Conservation (phyloP, 2,113 vertebrate species). For the Petaurus breviceps region DNA sequence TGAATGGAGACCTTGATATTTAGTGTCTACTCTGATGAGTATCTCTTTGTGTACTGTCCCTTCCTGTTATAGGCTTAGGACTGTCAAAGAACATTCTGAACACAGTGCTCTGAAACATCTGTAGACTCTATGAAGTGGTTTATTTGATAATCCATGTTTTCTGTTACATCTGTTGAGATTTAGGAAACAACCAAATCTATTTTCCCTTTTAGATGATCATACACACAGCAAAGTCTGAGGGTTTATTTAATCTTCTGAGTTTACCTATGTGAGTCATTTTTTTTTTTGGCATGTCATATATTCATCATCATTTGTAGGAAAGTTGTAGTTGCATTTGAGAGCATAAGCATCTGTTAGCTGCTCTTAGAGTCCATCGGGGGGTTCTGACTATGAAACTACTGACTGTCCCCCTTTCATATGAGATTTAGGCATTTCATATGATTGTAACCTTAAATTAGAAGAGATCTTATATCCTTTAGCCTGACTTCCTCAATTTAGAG, state of each 20-base stretch:
- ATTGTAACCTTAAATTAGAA: neutral
- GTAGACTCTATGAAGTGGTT: neutral
- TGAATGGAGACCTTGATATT: neutral
- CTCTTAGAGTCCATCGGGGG: neutral
- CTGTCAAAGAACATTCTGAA: neutral
- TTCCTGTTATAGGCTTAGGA: neutral
- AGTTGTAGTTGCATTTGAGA: neutral
- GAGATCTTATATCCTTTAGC: neutral
- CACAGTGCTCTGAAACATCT: neutral
- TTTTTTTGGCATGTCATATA: neutral
- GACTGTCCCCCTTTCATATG: neutral
- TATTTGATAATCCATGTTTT: neutral
- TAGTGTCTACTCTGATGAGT: neutral
- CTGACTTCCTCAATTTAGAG: neutral
- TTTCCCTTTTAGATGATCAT: neutral
- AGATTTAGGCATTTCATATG: neutral
- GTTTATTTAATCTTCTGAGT: neutral
- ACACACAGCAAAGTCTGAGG: neutral
- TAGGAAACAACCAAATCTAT: neutral
- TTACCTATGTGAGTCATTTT: neutral
- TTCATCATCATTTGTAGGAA: neutral
- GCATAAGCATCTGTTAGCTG: neutral
- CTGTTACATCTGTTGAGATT: neutral
- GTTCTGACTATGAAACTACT: neutral
- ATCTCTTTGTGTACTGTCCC: neutral